Evolutionary conservation across 2,113 vertebrate genomes (phyloP), one percentile per base, ranked within the genome.

Genomic region (Maccullochella peelii): DNA sequence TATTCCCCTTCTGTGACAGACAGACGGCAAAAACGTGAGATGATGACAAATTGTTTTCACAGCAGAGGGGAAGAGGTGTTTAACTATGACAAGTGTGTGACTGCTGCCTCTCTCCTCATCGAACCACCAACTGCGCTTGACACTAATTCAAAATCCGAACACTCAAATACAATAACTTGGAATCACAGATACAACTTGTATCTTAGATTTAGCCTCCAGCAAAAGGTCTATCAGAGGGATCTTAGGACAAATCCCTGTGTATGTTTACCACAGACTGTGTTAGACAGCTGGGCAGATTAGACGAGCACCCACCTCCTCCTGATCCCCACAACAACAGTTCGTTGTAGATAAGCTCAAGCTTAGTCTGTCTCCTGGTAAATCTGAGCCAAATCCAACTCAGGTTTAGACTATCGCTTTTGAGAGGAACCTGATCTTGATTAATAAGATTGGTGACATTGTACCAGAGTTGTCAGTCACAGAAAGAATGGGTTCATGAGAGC

Each of bases 241-340:
- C 66, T 77, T 25, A 44, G 74, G 73, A 85, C 67, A 88, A 91
- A 91, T 87, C 79, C 80, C 62, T 59, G 59, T 70, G 86, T 89
- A 79, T 88, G 70, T 87, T 89, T 85, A 76, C 80, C 55, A 38
- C 65, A 44, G 50, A 71, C 75, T 72, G 72, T 76, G 77, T 89
- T 15, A 30, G 88, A 91, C 89, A 93, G 90, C 90, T 92, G 89
- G 88, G 58, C 61, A 86, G 89, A 91, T 90, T 91, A 91, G 82
- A 72, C 68, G 20, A 75, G 65, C 27, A 57, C 81, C 84, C 67
- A 80, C 74, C 82, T 87, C 82, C 62, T 55, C 84, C 62, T 78
- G 69, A 87, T 83, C 77, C 44, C 33, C 40, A 75, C 62, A 80
- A 79, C 74, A 90, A 84, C 84, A 85, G 82, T 77, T 88, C 8